Evolutionary conservation across 1,140 invertebrate species (phyloP), one percentile per base, ranked within the genome.

Genomic region (Eupristina koningsbergeri): DNA sequence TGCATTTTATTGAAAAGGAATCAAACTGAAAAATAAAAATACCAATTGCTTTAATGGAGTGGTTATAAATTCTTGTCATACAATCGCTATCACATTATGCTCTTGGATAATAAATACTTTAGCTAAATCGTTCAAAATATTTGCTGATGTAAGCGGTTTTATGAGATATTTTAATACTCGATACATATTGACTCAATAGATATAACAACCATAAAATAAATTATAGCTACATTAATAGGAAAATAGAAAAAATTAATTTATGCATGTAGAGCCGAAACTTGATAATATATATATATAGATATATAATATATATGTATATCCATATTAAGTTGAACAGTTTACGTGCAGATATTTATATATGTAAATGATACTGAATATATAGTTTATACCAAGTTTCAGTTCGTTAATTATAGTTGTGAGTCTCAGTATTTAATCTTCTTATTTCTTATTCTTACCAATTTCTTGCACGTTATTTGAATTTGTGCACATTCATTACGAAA

Each of bases 371-470:
- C 61, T 11, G 29, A 29, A 64, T 64, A 34, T 64, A 34, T 64
- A 34, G 61, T 64, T 31, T 45, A 74, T 19, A 45, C 26, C 5
- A 74, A 45, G 41, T 74, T 74, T 74, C n/a, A 15, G 45, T 31
- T 74, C 71, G 71, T 74, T 74, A 74, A 74, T 74, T 74, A 74
- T 74, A 74, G 45, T 47, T 50, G 45, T 31, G 39, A 9, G 13
- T 31, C 41, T 50, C 31, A 7, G 45, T 45, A 50, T 29, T 74
- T 47, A 22, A 34, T 64, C 3, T 64, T 47, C 45, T 74, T 31
- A 45, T 8, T 47, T 36, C 50, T 74, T 47, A 31, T 74, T 13
- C 45, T 47, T 19, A 11, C 71, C 8, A 45, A 3, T 1, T 74
- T 74, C 36, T 47, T 26, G n/a, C n/a, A 45, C 17, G 6, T 50